phyloP scores from a whole-genome alignment of 2,888 invertebrate genomes.

The Siphonodentalium dalli region DNA sequence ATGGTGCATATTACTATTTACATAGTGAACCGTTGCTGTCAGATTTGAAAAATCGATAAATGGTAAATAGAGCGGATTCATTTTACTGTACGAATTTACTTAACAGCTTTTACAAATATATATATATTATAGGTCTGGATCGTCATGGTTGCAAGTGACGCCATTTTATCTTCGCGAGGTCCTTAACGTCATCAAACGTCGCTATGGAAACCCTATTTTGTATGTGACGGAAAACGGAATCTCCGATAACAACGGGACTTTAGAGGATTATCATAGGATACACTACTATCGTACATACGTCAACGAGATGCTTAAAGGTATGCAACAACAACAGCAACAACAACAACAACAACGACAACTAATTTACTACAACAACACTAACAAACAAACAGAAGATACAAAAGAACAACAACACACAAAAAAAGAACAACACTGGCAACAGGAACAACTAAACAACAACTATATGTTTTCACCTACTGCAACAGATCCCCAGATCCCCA shows the following conservation, averaged over 20 bases:
- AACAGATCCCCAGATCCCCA: no score
- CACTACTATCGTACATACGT: slow-evolving; percentile 51
- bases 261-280: slow-evolving; percentile 51
- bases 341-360: not conserved
- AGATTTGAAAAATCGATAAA: no score
- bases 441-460: slow-evolving; percentile 6
- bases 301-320: slow-evolving; percentile 61
- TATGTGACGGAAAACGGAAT: slow-evolving; percentile 60
- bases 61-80: no score
- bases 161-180: slow-evolving; percentile 52
- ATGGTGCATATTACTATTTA: no score
- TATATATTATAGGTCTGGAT: slow-evolving; percentile 36
- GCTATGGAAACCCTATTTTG: slow-evolving; percentile 47
- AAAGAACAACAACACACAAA: not conserved
- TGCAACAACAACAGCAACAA: not conserved
- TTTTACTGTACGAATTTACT: no score
- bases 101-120: not conserved
- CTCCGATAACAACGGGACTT: slow-evolving; percentile 45
- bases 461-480: no score
- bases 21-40: no score
- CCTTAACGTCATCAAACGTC: slow-evolving; percentile 48
- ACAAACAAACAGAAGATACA: not conserved
- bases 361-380: not conserved
- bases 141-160: slow-evolving; percentile 46
- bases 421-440: not conserved